phyloP scores from a whole-genome alignment of 2,888 invertebrate species.

The Sicus ferrugineus region DNA sequence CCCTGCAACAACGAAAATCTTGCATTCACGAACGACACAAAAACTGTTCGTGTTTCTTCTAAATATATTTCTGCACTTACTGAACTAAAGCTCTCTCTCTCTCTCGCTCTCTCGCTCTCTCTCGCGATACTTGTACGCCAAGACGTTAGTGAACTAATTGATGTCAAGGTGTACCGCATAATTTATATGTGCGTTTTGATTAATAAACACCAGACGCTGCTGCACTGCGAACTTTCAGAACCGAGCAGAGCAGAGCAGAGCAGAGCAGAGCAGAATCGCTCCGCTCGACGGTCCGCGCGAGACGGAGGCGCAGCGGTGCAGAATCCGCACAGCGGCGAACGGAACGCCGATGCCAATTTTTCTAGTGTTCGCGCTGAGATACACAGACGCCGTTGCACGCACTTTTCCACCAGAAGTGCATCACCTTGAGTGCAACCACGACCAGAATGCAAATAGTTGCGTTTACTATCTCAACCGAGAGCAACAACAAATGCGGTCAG shows the following conservation, averaged over 20 bases:
- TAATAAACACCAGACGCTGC: constrained; percentile 37
- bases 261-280: constrained; percentile 6
- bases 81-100: constrained; percentile 26
- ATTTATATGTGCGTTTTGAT: constrained; percentile 54
- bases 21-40: not conserved
- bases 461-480: not conserved
- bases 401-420: constrained; percentile 19
- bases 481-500: too few relatives aligned
- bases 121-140: constrained; percentile 29
- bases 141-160: constrained; percentile 47
- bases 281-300: not conserved
- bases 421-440: constrained; percentile 5
- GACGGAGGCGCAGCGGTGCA: not conserved
- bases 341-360: not conserved
- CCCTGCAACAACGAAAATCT: not conserved
- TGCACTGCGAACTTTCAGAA: constrained; percentile 16
- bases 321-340: constrained; percentile 1
- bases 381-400: constrained; percentile 11
- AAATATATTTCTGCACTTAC: constrained; percentile 4
- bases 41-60: not conserved
- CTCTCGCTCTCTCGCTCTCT: too few relatives aligned
- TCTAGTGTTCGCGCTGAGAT: not conserved
- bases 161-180: constrained; percentile 60
- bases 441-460: not conserved
- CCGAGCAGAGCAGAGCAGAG: constrained; percentile 3